A percentile compares a stretch with the other conserved stretches of the same genome.
These are phyloP conservation scores for Apteryx owenii DNA, from an alignment of 2,113 vertebrate genomes.

Conservation along the genomic window DNA sequence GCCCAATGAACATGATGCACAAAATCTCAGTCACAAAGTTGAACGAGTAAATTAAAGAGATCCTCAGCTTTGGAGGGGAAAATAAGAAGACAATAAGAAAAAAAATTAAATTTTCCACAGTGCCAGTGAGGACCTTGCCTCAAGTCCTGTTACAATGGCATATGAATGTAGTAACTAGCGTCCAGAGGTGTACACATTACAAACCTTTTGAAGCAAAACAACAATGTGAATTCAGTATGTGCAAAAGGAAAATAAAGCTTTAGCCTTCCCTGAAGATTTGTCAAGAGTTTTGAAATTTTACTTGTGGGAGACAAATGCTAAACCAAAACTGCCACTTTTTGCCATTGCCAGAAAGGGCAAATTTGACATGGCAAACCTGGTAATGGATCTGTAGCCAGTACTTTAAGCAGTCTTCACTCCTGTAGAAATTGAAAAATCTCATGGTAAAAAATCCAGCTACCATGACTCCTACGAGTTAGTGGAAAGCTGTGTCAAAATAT, in stretches of 20 bases:
- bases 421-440: not conserved
- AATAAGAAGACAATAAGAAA: not conserved
- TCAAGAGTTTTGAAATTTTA: not conserved
- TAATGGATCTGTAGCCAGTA: not conserved
- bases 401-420: not conserved
- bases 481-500: not conserved
- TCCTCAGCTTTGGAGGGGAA: not conserved
- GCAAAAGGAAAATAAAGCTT: not conserved
- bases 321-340: not conserved
- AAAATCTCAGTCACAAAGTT: not conserved
- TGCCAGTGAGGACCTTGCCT: not conserved
- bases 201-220: not conserved
- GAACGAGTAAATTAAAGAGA: not conserved
- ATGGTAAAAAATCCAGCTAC: not conserved
- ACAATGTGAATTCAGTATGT: not conserved
- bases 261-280: not conserved
- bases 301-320: not conserved
- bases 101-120: not conserved
- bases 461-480: not conserved
- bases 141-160: not conserved
- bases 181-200: accelerated
- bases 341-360: not conserved
- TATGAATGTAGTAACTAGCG: not conserved
- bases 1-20: not conserved
- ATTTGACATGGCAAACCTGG: not conserved